Evolutionary conservation across 2,888 invertebrate genomes (phyloP), one percentile per base, ranked within the genome.

Genomic region (Portevinia maculata): DNA sequence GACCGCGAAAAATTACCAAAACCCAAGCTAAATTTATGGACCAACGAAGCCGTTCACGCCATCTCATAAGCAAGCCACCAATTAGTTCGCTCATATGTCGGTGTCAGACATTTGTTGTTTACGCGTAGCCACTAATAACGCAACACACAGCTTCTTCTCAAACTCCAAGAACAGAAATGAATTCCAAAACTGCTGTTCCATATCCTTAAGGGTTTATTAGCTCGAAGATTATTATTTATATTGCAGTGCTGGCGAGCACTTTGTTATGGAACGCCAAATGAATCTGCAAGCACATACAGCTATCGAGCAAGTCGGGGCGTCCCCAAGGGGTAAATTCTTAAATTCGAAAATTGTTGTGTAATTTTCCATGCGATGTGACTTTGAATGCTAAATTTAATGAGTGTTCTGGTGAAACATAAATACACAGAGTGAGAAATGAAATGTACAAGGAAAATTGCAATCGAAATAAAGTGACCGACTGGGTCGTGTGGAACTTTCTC

Each of bases 21-120:
- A 7, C 15, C 13, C 15, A 15, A 39, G 15, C 13, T 13, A 39
- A 15, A 39, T 39, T 39, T 39, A 39, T 15, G 5, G 39, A 39
- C 39, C 39, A 24, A 50, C 28, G 21, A 50, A 50, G 13, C 13
- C 6, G 13, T 39, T 39, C 37, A 28, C 60, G 48, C 37, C 48
- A 50, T 70, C 32, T 50, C 55, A 46, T 55, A 78, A 64, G 32
- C 62, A 70, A 70, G 41, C 55, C 69, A 50, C 67, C 74, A 74
- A 79, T 79, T 79, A 74, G 74, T 79, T 37, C 53, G 39, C 62
- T 70, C 76, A 41, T 69, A 57, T 79, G 65, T 79, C 67, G 39
- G 37, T 67, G 79, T 79, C 73, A 60, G 13, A 39, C 46, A 46
- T 62, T 69, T 50, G 67, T 60, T 79, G 53, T 79, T 62, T 34